These are phyloP conservation scores for Drosophila pectinifera DNA, from an alignment of 1,140 invertebrate species.

Conservation along the genomic window DNA sequence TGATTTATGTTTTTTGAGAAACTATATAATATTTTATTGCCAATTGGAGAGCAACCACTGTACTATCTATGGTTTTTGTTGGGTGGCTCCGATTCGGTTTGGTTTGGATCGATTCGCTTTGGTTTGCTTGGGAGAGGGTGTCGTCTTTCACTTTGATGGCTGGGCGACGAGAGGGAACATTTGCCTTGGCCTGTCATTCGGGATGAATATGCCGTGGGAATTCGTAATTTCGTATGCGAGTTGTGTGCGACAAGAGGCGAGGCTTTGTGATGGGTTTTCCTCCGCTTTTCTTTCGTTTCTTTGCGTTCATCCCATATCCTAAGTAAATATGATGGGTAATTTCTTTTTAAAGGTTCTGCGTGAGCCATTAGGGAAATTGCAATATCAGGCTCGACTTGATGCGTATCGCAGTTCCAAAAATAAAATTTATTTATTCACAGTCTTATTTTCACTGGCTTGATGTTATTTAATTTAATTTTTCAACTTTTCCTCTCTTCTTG, in stretches of 20 bases:
- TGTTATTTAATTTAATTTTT: constrained; percentile 30
- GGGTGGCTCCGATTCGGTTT: constrained; percentile 8
- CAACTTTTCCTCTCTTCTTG: constrained; percentile 33
- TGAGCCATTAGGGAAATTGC: constrained; percentile 77
- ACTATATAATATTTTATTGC: neutral
- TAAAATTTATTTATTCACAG: constrained; percentile 51
- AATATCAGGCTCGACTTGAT: constrained; percentile 51
- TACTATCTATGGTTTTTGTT: constrained; percentile 29
- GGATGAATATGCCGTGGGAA: constrained; percentile 77
- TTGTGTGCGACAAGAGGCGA: constrained; percentile 46
- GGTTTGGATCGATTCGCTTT: constrained; percentile 21
- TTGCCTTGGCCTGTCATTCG: constrained; percentile 45
- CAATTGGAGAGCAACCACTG: constrained; percentile 5
- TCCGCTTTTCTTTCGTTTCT: constrained; percentile 6
- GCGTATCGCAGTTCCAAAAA: constrained; percentile 43
- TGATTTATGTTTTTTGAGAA: neutral
- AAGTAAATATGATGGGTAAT: constrained; percentile 82
- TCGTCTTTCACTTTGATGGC: constrained; percentile 44
- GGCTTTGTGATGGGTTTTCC: constrained; percentile 33
- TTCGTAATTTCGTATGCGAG: constrained; percentile 79
- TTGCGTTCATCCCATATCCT: constrained; percentile 53
- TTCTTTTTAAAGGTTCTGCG: constrained; percentile 77
- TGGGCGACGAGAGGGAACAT: constrained; percentile 56
- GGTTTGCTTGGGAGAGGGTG: constrained; percentile 16
- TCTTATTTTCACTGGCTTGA: constrained; percentile 12